Conservation (phyloP, 1,140 invertebrate species). For the Papilio machaon region DNA sequence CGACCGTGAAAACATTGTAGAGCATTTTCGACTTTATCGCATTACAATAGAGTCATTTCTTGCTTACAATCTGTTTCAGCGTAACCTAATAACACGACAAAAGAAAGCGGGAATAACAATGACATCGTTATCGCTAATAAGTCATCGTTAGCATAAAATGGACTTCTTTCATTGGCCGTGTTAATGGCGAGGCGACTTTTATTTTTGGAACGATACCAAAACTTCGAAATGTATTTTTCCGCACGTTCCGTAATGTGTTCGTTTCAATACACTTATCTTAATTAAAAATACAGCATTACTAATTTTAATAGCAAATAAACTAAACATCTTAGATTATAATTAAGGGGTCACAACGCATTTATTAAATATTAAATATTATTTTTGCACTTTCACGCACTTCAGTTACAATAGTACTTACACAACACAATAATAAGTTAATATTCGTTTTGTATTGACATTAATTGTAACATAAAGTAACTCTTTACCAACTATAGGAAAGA, state of each 20-base stretch:
- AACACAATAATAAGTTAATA: too few relatives aligned
- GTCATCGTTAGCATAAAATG: constrained; percentile 69
- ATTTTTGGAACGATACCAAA: constrained; percentile 20
- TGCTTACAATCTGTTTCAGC: constrained; percentile 44
- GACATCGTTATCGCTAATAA: constrained; percentile 73
- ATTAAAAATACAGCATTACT: not conserved
- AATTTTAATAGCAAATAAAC: too few relatives aligned
- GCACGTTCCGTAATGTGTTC: not conserved
- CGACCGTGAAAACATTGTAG: not conserved
- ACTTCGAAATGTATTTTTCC: constrained; percentile 22
- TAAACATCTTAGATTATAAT: too few relatives aligned
- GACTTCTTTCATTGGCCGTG: constrained; percentile 59
- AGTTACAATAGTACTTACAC: too few relatives aligned
- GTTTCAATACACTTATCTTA: constrained; percentile 21
- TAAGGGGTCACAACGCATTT: too few relatives aligned
- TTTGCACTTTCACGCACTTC: too few relatives aligned
- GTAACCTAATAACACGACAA: constrained; percentile 54
- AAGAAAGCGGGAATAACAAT: constrained; percentile 70
- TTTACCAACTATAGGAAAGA: not conserved
- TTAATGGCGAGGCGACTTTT: constrained; percentile 26
- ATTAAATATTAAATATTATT: not conserved
- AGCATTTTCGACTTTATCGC: not conserved
- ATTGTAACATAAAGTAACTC: not conserved
- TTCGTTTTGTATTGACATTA: not conserved
- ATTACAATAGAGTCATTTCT: constrained; percentile 9